Percentiles rank a stretch among this genome's conserved stretches.
These are phyloP conservation scores for Crenuchus spilurus DNA, from an alignment of 2,797 vertebrate genomes.

Conservation along the genomic window DNA sequence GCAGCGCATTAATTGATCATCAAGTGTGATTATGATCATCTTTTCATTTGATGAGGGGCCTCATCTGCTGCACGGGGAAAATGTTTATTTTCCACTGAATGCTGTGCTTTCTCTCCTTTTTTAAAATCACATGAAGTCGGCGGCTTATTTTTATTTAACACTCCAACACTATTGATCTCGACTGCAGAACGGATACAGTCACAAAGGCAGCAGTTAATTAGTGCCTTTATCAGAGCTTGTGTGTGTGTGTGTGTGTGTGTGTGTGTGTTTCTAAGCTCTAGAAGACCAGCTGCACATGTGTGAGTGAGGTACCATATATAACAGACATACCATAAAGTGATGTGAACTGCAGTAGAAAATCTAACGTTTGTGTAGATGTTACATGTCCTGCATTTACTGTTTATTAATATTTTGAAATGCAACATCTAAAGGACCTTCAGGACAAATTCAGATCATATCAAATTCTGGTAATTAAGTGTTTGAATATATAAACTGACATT, in stretches of 20 bases:
- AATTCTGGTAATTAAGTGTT: too few species aligned
- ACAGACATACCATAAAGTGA: too few species aligned
- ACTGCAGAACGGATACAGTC: slow-evolving; percentile 27
- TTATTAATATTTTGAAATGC: too few species aligned
- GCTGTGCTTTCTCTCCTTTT: neutral
- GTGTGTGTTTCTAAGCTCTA: too few species aligned
- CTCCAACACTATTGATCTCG: slow-evolving; percentile 20
- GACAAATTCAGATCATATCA: too few species aligned
- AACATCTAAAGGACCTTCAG: too few species aligned
- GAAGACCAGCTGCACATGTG: slow-evolving; percentile 28
- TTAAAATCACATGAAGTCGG: slow-evolving; percentile 30
- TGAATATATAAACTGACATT: too few species aligned
- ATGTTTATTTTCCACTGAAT: slow-evolving; percentile 29
- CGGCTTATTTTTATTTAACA: slow-evolving; percentile 11
- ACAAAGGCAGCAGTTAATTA: slow-evolving; percentile 40
- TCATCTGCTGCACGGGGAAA: slow-evolving; percentile 52
- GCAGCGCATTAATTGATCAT: slow-evolving; percentile 78
- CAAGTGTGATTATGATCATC: slow-evolving; percentile 74
- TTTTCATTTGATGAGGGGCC: slow-evolving; percentile 60
- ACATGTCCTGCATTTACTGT: too few species aligned
- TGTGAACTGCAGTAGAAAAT: too few species aligned
- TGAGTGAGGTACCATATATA: too few species aligned
- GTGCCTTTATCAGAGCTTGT: slow-evolving; percentile 54
- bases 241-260: slow-evolving; percentile 28
- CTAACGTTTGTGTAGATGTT: too few species aligned